Evolutionary conservation across 2,797 vertebrate species (phyloP), one percentile per base, ranked within the genome.

Genomic region (Danio tinwini): DNA sequence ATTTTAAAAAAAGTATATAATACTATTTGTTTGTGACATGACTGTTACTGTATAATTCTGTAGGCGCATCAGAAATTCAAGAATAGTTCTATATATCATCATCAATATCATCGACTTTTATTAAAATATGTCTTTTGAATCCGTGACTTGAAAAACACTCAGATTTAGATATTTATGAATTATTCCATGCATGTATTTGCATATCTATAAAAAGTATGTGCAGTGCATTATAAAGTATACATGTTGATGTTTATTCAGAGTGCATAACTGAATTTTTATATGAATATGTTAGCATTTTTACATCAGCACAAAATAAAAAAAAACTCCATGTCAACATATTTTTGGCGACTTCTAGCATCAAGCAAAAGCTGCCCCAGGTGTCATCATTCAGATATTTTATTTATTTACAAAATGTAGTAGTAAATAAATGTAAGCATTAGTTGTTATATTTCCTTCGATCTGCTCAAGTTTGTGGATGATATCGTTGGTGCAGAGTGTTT

Each of bases 121-220:
- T 21, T 55, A 68, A 47, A 49, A 49, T 69, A 56, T 59, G 55
- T 78, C 29, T 44, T 70, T 61, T 29, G 55, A n/a, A 62, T 47
- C 50, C 14, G 4, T 42, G 50, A 6, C 65, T 52, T 53, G 37
- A 11, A 76, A 76, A 56, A 67, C 19, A 19, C 47, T 63, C 63
- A 63, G 4, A 77, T 59, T 59, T 59, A 68, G 64, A 68, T 69
- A 68, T 59, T 39, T 59, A 59, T 77, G 21, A 49, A 58, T 8
- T 17, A 77, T 77, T 68, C 19, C 21, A 17, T 59, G 39, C 49
- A 61, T 58, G 6, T 77, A 58, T 59, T 17, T 69, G 42, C 45
- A 69, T 78, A 61, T 67, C 50, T 58, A n/a, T 78, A 50, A 72
- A 17, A n/a, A 62, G 4, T 63, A 71, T 79, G 68, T 44, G 17